phyloP scores from a whole-genome alignment of 2,797 vertebrate species.

The Sebastes aleutianus region DNA sequence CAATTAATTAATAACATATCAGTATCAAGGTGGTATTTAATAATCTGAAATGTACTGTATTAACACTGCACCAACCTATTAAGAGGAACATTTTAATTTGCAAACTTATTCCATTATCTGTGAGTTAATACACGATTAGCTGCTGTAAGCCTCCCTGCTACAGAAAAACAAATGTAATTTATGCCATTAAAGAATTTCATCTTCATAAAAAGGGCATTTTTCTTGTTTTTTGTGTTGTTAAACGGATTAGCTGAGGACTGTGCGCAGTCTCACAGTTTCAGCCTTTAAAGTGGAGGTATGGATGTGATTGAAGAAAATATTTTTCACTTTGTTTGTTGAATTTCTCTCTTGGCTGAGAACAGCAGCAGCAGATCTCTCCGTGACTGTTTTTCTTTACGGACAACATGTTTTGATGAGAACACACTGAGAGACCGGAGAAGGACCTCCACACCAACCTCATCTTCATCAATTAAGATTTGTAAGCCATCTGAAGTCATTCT shows the following conservation, averaged over 20 bases:
- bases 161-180: neutral
- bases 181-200: neutral
- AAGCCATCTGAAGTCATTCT: conserved; percentile 32
- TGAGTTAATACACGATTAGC: neutral
- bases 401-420: conserved; percentile 23
- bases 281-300: neutral
- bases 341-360: neutral
- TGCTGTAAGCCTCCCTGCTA: neutral
- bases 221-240: neutral
- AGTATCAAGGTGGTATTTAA: neutral
- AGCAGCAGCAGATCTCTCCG: neutral
- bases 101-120: neutral
- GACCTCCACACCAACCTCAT: conserved; percentile 15
- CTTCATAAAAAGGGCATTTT: neutral
- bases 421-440: neutral
- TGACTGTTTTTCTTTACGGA: conserved; percentile 5
- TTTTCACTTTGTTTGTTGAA: conserved; percentile 10
- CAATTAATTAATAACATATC: neutral
- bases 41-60: neutral
- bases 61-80: neutral
- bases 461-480: conserved; percentile 42
- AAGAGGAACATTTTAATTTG: neutral
- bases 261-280: neutral
- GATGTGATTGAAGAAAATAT: neutral
- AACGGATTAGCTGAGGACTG: conserved; percentile 1